A percentile compares a stretch with the other conserved stretches of the same genome.
phyloP scores from a whole-genome alignment of 2,888 invertebrate genomes.

The Pedicia rivosa region DNA sequence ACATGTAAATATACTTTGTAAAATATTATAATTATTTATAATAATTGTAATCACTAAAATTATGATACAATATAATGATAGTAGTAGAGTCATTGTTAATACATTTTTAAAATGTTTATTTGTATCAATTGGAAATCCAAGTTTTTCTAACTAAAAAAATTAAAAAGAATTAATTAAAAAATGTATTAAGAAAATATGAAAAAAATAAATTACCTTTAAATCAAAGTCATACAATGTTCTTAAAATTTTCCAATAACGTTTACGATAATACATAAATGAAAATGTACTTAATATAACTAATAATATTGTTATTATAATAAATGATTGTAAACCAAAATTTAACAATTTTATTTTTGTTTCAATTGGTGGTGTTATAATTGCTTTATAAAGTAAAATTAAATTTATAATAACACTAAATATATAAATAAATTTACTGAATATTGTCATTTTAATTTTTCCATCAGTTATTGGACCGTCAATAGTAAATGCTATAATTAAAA shows the following conservation, averaged over 20 bases:
- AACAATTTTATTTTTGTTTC: background rate
- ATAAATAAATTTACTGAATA: background rate
- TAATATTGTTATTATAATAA: background rate
- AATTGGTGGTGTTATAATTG: background rate
- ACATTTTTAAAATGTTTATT: too few species aligned
- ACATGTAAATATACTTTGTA: too few species aligned
- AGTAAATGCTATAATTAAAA: background rate
- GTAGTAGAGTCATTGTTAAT: too few species aligned
- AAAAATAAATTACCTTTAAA: background rate
- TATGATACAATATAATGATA: too few species aligned
- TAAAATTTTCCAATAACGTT: background rate
- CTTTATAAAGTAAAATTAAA: background rate
- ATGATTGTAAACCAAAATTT: background rate
- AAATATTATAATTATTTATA: too few species aligned
- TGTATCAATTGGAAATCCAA: too few species aligned
- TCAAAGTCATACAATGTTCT: background rate
- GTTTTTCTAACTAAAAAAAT: too few species aligned
- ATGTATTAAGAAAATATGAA: too few species aligned
- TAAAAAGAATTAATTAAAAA: too few species aligned
- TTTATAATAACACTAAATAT: background rate
- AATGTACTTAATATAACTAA: background rate
- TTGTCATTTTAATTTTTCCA: background rate
- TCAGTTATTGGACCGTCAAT: background rate
- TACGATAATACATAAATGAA: background rate
- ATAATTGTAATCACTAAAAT: too few species aligned